Base-by-base conservation (phyloP, 2,797 vertebrate genomes). In the Clarias laeviceps region DNA sequence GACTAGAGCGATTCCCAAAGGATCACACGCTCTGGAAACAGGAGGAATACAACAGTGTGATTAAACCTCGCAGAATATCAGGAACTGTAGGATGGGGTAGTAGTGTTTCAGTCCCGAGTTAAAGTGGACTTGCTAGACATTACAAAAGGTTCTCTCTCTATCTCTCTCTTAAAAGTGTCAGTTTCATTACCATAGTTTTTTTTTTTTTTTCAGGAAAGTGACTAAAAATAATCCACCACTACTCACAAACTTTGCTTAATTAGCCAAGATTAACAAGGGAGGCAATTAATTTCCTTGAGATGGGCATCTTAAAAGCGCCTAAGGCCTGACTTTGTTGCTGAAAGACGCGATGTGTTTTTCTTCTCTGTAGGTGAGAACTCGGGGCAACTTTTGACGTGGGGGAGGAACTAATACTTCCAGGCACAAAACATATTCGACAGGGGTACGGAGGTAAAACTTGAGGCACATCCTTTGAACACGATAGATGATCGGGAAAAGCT, bases 221-320 rank as follows among this genome's bases (percentile, higher is more conserved):
- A 61, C 68, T 62, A 70, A 54, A 84, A 84, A 84, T 82, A 84
- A 85, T 61, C 40, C 8, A 56, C 68, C 62, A 74, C 56, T 79
- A 74, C 84, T 54, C 76, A 83, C 72, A 61, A 89, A 86, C 74
- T 87, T 74, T 87, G 85, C 82, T 82, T 86, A 88, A 87, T 90
- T 86, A 90, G 88, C 29, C 59, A 85, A 90, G 86, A 91, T 91
- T 90, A 91, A 91, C 90, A 88, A 90, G 88, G 89, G 86, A 91
- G 91, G 89, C 89, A 89, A 91, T 91, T 91, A 89, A 91, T 91
- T 89, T 91, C 62, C 64, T 87, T 87, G 84, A 88, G 90, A 90
- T 91, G 88, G 88, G 88, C 90, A 91, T 90, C 88, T 90, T 88
- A 84, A 83, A 89, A 86, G 79, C 34, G 86, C 90, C 86, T 22